phyloP scores from a whole-genome alignment of 2,888 invertebrate species.

The Disparrhopalites patrizii region DNA sequence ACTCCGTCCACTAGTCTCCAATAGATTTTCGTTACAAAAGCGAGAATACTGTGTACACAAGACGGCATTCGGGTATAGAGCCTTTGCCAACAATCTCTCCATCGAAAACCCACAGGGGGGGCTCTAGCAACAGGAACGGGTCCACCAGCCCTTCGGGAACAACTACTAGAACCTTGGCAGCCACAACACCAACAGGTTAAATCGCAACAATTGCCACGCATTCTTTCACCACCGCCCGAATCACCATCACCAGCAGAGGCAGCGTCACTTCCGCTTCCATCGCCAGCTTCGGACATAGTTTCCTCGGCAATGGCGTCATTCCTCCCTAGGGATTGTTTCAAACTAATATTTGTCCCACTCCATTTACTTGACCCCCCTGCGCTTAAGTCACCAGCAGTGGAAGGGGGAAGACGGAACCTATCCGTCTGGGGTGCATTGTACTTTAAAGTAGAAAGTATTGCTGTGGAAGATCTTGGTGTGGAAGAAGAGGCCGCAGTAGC shows the following conservation, averaged over 20 bases:
- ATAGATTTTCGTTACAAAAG: conserved; percentile 46
- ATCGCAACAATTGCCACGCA: conserved; percentile 28
- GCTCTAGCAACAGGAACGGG: conserved; percentile 15
- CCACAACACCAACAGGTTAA: conserved; percentile 31
- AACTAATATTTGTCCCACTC: background rate
- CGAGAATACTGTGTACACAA: conserved; percentile 43
- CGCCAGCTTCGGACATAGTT: conserved; percentile 29
- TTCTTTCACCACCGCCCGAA: background rate
- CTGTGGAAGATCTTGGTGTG: conserved; percentile 17
- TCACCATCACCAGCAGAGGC: background rate
- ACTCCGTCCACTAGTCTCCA: conserved; percentile 46
- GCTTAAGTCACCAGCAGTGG: background rate
- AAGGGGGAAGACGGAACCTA: background rate
- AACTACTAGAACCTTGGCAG: conserved; percentile 20
- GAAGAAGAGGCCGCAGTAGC: no score
- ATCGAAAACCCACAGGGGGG: conserved; percentile 33
- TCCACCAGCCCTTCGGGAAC: conserved; percentile 19
- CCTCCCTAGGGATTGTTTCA: background rate
- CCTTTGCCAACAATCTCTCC: conserved; percentile 37
- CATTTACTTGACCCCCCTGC: conserved; percentile 1
- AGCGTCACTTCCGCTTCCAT: conserved; percentile 30
- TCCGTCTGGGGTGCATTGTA: background rate
- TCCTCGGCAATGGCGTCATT: conserved; percentile 27
- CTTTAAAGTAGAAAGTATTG: conserved; percentile 10
- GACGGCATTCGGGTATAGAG: conserved; percentile 38